A percentile compares a stretch with the other conserved stretches of the same genome.
Evolutionary conservation across 2,797 vertebrate genomes (phyloP).

Genomic region (Phoebastria nigripes): DNA sequence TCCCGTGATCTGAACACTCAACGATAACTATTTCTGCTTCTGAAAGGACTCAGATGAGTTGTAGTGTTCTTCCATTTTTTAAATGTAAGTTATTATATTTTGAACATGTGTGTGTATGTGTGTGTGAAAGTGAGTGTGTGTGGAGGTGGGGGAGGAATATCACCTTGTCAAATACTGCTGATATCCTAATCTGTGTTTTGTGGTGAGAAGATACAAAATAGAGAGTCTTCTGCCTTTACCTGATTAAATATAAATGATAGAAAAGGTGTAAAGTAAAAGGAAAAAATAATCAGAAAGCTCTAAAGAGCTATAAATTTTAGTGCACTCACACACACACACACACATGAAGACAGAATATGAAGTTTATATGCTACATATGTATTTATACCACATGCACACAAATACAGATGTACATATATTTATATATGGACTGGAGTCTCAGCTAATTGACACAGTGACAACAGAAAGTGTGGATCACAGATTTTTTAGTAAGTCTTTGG

Average conservation of each 20-base stretch:
- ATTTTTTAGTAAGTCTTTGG: background rate
- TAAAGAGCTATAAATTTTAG: background rate
- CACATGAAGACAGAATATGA: background rate
- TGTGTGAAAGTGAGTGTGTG: background rate
- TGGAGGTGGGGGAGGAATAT: background rate
- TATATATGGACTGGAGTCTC: background rate
- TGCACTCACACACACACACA: background rate
- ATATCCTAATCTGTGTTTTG: background rate
- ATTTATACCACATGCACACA: background rate
- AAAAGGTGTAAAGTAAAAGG: background rate
- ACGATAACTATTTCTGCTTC: background rate
- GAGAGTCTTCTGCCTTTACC: background rate
- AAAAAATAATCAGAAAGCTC: background rate
- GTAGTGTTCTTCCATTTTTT: background rate
- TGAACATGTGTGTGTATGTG: accelerated
- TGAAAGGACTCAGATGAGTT: background rate
- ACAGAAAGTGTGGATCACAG: background rate
- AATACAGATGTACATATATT: background rate
- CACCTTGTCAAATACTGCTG: background rate
- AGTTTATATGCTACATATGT: background rate
- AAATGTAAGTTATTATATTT: background rate
- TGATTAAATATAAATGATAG: background rate
- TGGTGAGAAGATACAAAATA: background rate
- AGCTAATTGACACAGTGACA: background rate
- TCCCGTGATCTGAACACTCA: background rate